phyloP scores from a whole-genome alignment of 2,888 invertebrate species.

The Acheta domesticus region DNA sequence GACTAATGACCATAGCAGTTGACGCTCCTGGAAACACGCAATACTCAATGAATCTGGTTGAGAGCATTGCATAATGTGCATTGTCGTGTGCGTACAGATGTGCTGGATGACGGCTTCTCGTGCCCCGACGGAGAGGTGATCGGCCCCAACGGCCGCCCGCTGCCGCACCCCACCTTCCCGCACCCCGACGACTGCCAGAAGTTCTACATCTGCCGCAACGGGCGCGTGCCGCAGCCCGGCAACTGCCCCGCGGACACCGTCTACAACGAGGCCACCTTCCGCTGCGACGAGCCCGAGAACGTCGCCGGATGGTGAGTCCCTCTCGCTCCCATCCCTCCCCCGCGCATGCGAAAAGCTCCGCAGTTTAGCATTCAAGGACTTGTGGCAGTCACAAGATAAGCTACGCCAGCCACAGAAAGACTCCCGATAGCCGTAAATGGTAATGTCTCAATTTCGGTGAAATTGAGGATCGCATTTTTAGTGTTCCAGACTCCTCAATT shows the following conservation, averaged over 20 bases:
- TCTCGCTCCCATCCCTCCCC: background rate
- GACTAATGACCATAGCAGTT: background rate
- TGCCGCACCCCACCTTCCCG: slow-evolving; percentile 74
- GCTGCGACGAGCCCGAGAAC: slow-evolving; percentile 72
- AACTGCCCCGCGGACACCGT: slow-evolving; percentile 70
- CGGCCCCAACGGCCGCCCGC: slow-evolving; percentile 63
- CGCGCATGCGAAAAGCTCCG: background rate
- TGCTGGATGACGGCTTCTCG: slow-evolving; percentile 70
- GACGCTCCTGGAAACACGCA: background rate
- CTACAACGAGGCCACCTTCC: slow-evolving; percentile 73
- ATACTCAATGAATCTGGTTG: no score
- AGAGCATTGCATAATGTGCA: no score
- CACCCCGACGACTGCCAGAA: slow-evolving; percentile 78
- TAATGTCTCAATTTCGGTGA: background rate
- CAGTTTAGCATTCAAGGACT: background rate
- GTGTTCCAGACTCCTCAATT: background rate
- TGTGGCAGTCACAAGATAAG: no score
- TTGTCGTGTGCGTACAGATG: slow-evolving; percentile 50
- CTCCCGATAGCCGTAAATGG: no score
- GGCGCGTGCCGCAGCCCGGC: slow-evolving; percentile 70
- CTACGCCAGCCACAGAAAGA: no score
- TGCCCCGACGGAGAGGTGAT: slow-evolving; percentile 68
- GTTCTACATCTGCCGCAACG: slow-evolving; percentile 78
- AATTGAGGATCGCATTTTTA: background rate
- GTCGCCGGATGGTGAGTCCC: slow-evolving; percentile 70